Conservation (phyloP, 2,888 invertebrate genomes). For the Eledona agricola region DNA sequence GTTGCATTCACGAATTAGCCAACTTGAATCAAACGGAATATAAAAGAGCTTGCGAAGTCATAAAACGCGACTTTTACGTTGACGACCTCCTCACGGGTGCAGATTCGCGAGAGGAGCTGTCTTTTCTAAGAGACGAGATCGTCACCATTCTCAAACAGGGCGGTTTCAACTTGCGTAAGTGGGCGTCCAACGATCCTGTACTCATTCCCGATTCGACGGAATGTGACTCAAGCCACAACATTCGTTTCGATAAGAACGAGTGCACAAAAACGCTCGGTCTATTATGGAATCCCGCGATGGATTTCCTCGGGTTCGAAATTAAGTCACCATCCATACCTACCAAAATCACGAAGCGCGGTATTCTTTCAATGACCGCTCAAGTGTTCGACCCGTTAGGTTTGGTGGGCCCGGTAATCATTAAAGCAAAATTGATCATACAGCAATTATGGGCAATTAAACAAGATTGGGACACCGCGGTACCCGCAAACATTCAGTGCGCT, state of each 20-base stretch:
- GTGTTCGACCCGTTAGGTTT: conserved; percentile 34
- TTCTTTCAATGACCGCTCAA: conserved; percentile 30
- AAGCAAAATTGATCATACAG: conserved; percentile 32
- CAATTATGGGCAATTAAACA: conserved; percentile 23
- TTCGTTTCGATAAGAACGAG: conserved; percentile 11
- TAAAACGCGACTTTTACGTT: conserved; percentile 35
- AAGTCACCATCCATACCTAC: not conserved
- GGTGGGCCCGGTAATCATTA: conserved; percentile 16
- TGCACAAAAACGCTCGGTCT: conserved; percentile 9
- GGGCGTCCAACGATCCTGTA: conserved; percentile 10
- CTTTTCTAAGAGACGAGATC: conserved; percentile 8
- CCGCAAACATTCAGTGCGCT: conserved; percentile 7
- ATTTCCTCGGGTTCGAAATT: not conserved
- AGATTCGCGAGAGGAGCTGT: conserved; percentile 10
- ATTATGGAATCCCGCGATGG: conserved; percentile 6
- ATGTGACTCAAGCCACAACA: not conserved
- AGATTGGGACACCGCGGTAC: conserved; percentile 12
- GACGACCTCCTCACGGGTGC: conserved; percentile 36
- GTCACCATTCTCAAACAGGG: conserved; percentile 4
- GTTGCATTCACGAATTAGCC: conserved; percentile 42
- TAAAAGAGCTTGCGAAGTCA: conserved; percentile 8
- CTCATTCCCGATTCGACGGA: not conserved
- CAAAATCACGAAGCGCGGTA: conserved; percentile 21
- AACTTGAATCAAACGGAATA: conserved; percentile 36
- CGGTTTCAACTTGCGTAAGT: conserved; percentile 25